Percentiles rank a stretch among this genome's conserved stretches.
Evolutionary conservation across 2,797 vertebrate genomes (phyloP).

Genomic region (Gallirallus australis): DNA sequence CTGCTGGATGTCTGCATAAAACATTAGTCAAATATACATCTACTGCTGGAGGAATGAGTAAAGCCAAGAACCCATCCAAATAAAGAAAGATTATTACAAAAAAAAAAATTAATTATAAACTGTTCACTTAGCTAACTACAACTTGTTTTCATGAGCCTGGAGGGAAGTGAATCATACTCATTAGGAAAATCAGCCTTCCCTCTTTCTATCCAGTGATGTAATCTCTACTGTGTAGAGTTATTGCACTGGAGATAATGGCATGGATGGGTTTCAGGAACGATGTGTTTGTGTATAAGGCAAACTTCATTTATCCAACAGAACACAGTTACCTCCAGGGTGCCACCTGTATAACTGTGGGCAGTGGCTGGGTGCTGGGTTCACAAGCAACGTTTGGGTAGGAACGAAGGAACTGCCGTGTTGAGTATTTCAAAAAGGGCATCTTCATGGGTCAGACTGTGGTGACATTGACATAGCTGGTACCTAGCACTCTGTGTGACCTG

Average conservation of each 20-base stretch:
- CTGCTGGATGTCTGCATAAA: neutral
- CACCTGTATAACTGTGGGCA: neutral
- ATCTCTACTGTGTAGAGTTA: neutral
- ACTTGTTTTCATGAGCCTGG: constrained; percentile 27
- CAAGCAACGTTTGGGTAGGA: neutral
- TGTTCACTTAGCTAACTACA: constrained; percentile 24
- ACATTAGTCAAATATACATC: neutral
- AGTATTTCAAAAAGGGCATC: neutral
- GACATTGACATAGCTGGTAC: neutral
- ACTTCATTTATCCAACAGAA: neutral
- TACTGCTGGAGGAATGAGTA: neutral
- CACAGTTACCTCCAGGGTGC: neutral
- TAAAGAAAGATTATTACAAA: neutral
- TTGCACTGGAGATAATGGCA: neutral
- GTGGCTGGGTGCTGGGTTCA: neutral
- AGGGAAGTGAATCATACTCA: constrained; percentile 27
- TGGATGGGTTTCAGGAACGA: neutral
- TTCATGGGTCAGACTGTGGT: neutral
- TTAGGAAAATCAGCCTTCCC: constrained; percentile 48
- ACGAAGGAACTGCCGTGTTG: rapidly evolving
- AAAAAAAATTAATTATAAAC: neutral
- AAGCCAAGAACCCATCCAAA: neutral
- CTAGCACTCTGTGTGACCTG: neutral
- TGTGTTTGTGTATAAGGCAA: neutral
- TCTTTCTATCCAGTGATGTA: constrained; percentile 4